These are phyloP conservation scores for Sebastes minor DNA, from an alignment of 2,797 vertebrate species.

Conservation along the genomic window DNA sequence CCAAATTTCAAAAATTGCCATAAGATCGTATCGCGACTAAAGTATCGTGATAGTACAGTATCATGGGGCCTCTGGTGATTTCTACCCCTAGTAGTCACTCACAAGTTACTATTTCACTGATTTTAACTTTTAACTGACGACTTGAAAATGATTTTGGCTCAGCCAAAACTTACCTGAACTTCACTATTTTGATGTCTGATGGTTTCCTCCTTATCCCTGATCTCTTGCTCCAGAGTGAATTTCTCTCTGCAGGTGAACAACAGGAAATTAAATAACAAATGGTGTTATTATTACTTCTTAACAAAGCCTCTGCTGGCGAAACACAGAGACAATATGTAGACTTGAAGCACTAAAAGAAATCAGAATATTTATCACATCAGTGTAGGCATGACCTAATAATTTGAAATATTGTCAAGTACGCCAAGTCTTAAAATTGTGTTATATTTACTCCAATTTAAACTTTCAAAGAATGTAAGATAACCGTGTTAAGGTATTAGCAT, in stretches of 20 bases:
- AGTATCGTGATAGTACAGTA: fast-evolving
- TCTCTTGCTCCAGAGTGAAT: constrained; percentile 91
- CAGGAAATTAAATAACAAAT: neutral
- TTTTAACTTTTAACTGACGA: neutral
- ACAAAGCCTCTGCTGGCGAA: neutral
- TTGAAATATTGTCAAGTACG: neutral
- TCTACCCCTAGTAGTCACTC: fast-evolving
- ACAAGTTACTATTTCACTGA: neutral
- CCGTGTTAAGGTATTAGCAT: no score
- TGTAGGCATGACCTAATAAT: neutral
- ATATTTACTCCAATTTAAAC: neutral
- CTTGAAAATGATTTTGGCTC: neutral
- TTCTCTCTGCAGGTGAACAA: constrained; percentile 85
- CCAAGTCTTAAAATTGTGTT: neutral
- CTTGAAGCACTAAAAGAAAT: neutral
- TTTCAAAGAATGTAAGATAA: neutral
- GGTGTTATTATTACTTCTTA: neutral
- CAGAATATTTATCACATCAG: neutral
- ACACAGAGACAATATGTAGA: neutral
- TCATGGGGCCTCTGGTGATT: no score
- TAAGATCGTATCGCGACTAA: fast-evolving
- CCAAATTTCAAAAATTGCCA: no score
- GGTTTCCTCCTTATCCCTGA: constrained; percentile 91
- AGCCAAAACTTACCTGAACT: constrained; percentile 86
- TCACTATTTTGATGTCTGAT: constrained; percentile 90